Conservation (phyloP, 92 coral and sea anemone species). For the Pocillopora meandrina region DNA sequence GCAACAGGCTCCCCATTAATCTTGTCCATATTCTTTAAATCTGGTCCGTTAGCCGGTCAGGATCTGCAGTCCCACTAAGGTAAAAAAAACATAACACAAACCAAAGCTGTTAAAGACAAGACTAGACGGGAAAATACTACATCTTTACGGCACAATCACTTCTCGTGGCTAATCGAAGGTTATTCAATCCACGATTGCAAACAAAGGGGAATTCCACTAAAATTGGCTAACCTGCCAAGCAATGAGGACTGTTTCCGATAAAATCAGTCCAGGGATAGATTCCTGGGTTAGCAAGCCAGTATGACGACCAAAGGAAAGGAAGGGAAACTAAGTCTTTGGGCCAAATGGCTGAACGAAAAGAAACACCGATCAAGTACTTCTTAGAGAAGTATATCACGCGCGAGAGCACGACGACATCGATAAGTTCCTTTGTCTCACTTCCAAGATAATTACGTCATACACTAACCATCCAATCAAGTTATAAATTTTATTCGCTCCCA, state of each 20-base stretch:
- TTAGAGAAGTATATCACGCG: slow-evolving; percentile 6
- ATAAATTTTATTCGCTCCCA: background rate
- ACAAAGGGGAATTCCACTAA: slow-evolving; percentile 6
- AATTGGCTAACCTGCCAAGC: slow-evolving; percentile 73
- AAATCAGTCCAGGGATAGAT: slow-evolving; percentile 85
- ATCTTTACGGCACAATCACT: slow-evolving; percentile 12
- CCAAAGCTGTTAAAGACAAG: slow-evolving; percentile 14
- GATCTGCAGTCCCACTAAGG: slow-evolving; percentile 98
- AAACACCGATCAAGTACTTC: slow-evolving; percentile 41
- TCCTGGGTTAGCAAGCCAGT: slow-evolving; percentile 93
- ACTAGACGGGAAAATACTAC: slow-evolving; percentile 13
- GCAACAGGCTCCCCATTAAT: slow-evolving; percentile 73
- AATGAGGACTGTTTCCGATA: slow-evolving; percentile 95
- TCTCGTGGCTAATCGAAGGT: slow-evolving; percentile 31
- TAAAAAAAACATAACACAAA: slow-evolving; percentile 23
- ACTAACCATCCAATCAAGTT: slow-evolving; percentile 63
- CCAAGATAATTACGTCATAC: slow-evolving; percentile 59
- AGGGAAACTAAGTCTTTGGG: background rate
- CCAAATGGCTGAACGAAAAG: slow-evolving; percentile 13
- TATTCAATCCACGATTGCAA: background rate
- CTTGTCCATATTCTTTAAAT: slow-evolving; percentile 84
- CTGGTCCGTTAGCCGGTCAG: slow-evolving; percentile 99
- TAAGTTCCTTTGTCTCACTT: slow-evolving; percentile 49
- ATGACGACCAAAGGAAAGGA: slow-evolving; percentile 41
- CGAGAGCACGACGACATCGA: slow-evolving; percentile 25